Evolutionary conservation across 2,113 vertebrate species (phyloP).

Genomic region (Cyprinodon variegatus): DNA sequence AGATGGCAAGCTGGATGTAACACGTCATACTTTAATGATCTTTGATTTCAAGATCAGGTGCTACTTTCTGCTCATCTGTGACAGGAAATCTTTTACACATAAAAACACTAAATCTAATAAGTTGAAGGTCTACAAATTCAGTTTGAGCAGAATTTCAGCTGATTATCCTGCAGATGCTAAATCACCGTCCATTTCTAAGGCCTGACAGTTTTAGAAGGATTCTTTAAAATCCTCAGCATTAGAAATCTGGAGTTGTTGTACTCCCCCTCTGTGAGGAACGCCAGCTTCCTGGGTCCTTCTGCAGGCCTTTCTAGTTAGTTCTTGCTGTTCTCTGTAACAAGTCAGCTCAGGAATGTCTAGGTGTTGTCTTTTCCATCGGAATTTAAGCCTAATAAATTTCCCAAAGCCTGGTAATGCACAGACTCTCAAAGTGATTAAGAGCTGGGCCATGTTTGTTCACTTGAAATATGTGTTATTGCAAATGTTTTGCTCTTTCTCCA

Average conservation of each 20-base stretch:
- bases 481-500: constrained; percentile 75
- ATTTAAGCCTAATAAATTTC: neutral
- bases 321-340: neutral
- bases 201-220: neutral
- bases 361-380: neutral
- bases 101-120: no score
- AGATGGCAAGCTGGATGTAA: no score
- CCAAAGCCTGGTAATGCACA: neutral
- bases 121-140: no score
- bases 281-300: neutral
- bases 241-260: no score
- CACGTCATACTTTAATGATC: no score
- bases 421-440: constrained; percentile 58
- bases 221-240: neutral
- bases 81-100: no score
- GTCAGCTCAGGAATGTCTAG: neutral
- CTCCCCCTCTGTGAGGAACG: no score
- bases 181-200: neutral
- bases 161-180: neutral
- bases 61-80: no score
- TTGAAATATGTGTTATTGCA: constrained; percentile 8
- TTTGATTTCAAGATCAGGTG: no score
- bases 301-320: neutral
- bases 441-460: constrained; percentile 18
- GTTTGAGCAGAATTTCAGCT: no score